Percentiles rank a stretch among this genome's conserved stretches.
Evolutionary conservation across 2,113 vertebrate species (phyloP).

Genomic region (Dissostichus mawsoni): DNA sequence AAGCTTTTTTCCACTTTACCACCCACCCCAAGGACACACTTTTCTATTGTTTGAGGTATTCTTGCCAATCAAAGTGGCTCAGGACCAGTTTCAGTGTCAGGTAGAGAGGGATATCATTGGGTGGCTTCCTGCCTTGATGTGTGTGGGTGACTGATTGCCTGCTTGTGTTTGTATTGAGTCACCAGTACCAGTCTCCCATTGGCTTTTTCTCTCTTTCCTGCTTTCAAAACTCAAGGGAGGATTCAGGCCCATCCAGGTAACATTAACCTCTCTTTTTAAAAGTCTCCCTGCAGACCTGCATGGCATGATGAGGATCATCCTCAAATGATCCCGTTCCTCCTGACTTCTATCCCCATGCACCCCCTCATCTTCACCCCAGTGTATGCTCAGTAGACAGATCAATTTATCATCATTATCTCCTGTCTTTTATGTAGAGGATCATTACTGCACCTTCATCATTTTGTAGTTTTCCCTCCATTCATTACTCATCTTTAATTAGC

Average conservation of each 20-base stretch:
- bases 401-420: conserved; percentile 34
- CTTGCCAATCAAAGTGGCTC: neutral
- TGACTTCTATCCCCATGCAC: conserved; percentile 32
- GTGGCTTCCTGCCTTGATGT: conserved; percentile 38
- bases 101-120: conserved; percentile 17
- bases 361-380: conserved; percentile 36
- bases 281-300: conserved; percentile 75
- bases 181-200: conserved; percentile 90
- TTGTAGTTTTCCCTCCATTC: conserved; percentile 29
- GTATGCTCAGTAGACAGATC: conserved; percentile 18
- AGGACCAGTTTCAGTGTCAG: conserved; percentile 9
- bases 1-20: neutral
- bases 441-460: conserved; percentile 42
- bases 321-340: conserved; percentile 41
- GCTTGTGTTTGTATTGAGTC: conserved; percentile 58
- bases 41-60: neutral
- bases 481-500: conserved; percentile 45
- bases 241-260: conserved; percentile 96
- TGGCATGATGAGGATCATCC: conserved; percentile 77
- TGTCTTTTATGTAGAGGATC: conserved; percentile 28
- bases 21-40: neutral
- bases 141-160: conserved; percentile 33
- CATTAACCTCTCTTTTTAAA: conserved; percentile 53
- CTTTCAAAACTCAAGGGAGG: conserved; percentile 98
- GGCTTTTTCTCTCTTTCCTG: conserved; percentile 97